Base-by-base conservation (phyloP, 2,797 vertebrate genomes). In the Spinus pinus region DNA sequence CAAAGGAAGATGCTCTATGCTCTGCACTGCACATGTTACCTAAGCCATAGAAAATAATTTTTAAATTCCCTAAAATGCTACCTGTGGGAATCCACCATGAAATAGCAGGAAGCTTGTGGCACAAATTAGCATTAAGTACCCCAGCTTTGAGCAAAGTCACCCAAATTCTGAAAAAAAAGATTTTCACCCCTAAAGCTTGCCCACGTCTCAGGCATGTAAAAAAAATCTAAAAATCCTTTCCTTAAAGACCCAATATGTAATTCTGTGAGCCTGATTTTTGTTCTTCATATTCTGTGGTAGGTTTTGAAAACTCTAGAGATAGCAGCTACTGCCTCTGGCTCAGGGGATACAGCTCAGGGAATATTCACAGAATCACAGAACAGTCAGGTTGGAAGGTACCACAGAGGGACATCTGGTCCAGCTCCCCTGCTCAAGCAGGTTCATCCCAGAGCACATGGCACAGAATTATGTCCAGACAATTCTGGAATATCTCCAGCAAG, bases 131-230 rank as follows among this genome's bases (percentile, higher is more conserved):
- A 1, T 33, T 16, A 78, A 61, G 10, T 27, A 25, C 9, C 35
- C 17, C 37, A 81, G 3, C 9, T 9, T 11, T 25, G 20, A 37
- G 33, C 24, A 46, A 53, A 65, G 20, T 27, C 67, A 77, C 22
- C 27, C 50, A 41, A 73, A 82, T 69, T 90, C 60, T 57, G 25
- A 60, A 80, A 92, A 82, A 56, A 2, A 5, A 70, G 10, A 39
- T 51, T 51, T 24, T 67, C 7, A 51, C 8, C 23, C n/a, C 25
- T 73, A 11, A 72, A 41, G 17, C 64, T 69, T 71, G 11, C 44
- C 17, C 30, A 16, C 0, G 0, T 39, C 49, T 66, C 33, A 81
- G 41, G 31, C 42, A 37, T 58, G 13, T 24, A 30, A 51, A 62
- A 62, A 17, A 57, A 67, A 78, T 74, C 11, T 42, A 64, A 73